Base-by-base conservation (phyloP, 1,140 invertebrate genomes). In the Bombus confusus region DNA sequence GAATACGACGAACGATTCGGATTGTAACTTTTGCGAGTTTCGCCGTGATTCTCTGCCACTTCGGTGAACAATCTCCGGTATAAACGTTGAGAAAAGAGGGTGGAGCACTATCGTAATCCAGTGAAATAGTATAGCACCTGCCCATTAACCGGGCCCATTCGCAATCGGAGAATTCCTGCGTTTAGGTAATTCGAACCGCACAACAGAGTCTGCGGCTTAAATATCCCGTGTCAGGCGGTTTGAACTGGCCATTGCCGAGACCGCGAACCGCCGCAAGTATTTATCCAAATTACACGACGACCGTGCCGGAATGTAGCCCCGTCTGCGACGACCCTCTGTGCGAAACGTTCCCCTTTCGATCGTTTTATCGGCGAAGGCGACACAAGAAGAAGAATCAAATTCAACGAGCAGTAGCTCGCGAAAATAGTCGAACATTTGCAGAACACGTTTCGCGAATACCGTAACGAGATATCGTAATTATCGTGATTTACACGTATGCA, bases 111-210 rank as follows among this genome's bases (percentile, higher is more conserved):
- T 28, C 15, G 47, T 39, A 39, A 28, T 39, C 34, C 25, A 68
- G 34, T 86, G 43, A 74, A 86, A 83, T 77, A 80, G 57, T 37
- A 31, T 41, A 74, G 62, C 75, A 62, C 43, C 84, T 52, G 84
- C n/a, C 79, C 87, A 78, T 86, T 89, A 89, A 88, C 80, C 41
- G 31, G 52, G 25, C 37, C 73, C 72, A 71, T 89, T 89, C 85
- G 88, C 83, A 80, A 80, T 80, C 66, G 59, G 87, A 83, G 80
- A 86, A 80, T 89, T 84, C 75, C 85, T 76, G 66, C 80, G 77
- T 89, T 87, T 87, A 86, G 82, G 85, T 84, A 76, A 87, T 90
- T 85, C 69, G 72, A 90, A 37, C 68, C 73, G 62, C 43, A 39
- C 73, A 85, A 79, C 85, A 81, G 77, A 52, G 81, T 90, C 62